Evolutionary conservation across 1,140 invertebrate genomes (phyloP).

Genomic region (Drosophila dunni): DNA sequence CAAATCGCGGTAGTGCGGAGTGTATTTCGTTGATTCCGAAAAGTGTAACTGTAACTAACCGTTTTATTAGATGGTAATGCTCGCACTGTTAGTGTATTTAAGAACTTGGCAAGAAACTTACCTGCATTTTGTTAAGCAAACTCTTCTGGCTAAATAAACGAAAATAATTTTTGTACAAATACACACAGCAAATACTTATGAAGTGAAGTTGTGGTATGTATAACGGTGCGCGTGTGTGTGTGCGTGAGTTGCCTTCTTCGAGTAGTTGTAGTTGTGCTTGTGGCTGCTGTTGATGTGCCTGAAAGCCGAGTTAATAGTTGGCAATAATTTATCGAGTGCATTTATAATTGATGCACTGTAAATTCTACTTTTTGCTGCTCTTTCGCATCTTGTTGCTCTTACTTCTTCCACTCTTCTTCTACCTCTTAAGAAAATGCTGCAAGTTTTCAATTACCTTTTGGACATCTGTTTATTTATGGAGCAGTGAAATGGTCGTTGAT

Average conservation of each 20-base stretch:
- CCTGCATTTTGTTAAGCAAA: conserved; percentile 42
- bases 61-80: neutral
- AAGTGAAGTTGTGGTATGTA: conserved; percentile 23
- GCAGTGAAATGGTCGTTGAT: neutral
- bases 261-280: conserved; percentile 25
- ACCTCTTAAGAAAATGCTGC: conserved; percentile 16
- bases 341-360: conserved; percentile 72
- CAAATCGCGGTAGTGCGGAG: too few species aligned
- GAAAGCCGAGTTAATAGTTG: conserved; percentile 70
- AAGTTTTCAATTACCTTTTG: conserved; percentile 45
- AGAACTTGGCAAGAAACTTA: conserved; percentile 29
- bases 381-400: neutral
- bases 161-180: conserved; percentile 64
- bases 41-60: neutral
- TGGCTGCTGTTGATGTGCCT: conserved; percentile 61
- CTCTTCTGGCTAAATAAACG: conserved; percentile 53
- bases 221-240: conserved; percentile 12
- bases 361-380: conserved; percentile 13
- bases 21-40: too few species aligned
- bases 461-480: conserved; percentile 18
- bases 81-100: neutral
- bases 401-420: neutral
- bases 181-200: conserved; percentile 27
- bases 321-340: conserved; percentile 76
- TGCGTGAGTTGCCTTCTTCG: conserved; percentile 10